These are phyloP conservation scores for Drosophila willistoni DNA, from an alignment of 1,140 invertebrate genomes.

Conservation along the genomic window DNA sequence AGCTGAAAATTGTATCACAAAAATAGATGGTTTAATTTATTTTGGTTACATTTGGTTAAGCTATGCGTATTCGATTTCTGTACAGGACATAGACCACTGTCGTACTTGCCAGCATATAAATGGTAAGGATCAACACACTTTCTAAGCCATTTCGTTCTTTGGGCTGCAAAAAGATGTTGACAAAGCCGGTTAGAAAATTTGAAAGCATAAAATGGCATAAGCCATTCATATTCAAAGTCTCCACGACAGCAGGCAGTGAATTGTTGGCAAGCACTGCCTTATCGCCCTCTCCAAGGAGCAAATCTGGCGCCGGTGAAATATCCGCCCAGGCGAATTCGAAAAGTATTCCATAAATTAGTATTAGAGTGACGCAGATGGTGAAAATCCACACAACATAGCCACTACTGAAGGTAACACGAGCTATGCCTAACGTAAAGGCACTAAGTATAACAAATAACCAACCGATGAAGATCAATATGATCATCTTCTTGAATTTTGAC, in stretches of 20 bases:
- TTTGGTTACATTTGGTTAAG: constrained; percentile 32
- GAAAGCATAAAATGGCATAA: constrained; percentile 59
- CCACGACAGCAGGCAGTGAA: constrained; percentile 42
- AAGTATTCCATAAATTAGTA: constrained; percentile 45
- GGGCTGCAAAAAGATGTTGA: constrained; percentile 60
- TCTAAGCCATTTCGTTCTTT: constrained; percentile 23
- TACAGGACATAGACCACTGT: constrained; percentile 50
- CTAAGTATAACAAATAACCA: constrained; percentile 40
- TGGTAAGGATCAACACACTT: constrained; percentile 46
- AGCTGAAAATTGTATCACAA: constrained; percentile 21
- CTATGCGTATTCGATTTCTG: constrained; percentile 55
- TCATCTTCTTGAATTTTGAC: constrained; percentile 36
- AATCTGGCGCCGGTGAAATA: background rate
- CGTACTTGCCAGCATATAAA: constrained; percentile 52
- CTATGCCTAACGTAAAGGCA: constrained; percentile 39
- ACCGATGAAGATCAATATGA: background rate
- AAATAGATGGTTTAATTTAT: background rate
- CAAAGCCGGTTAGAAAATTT: constrained; percentile 65
- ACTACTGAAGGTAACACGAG: constrained; percentile 59
- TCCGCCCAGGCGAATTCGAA: constrained; percentile 47
- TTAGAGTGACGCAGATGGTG: constrained; percentile 20
- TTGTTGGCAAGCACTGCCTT: background rate
- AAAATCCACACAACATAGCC: constrained; percentile 56
- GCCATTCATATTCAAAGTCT: constrained; percentile 64
- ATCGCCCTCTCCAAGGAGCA: constrained; percentile 3